Evolutionary conservation across 2,113 vertebrate species (phyloP).

Genomic region (Colinus virginianus): DNA sequence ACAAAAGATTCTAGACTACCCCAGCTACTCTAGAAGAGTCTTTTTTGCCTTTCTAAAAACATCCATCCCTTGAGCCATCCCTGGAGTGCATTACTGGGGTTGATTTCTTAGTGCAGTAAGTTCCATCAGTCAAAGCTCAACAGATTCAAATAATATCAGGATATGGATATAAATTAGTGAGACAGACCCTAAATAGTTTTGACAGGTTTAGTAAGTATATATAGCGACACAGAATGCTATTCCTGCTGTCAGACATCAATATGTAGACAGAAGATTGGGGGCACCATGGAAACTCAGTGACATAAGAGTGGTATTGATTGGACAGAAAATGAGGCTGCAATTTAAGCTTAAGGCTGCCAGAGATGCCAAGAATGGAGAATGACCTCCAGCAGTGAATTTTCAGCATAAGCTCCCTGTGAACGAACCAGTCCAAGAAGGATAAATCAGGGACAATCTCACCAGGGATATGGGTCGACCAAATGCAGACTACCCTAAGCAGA

Average conservation of each 20-base stretch:
- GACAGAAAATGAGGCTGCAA: conserved; percentile 32
- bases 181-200: conserved; percentile 68
- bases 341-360: conserved; percentile 49
- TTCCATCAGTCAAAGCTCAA: conserved; percentile 53
- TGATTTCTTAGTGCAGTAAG: conserved; percentile 17
- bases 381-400: conserved; percentile 54
- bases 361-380: conserved; percentile 64
- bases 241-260: conserved; percentile 64
- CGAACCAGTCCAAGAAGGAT: conserved; percentile 52
- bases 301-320: conserved; percentile 51
- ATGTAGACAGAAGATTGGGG: conserved; percentile 60
- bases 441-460: conserved; percentile 58
- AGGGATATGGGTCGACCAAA: conserved; percentile 58
- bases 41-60: conserved; percentile 40
- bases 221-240: conserved; percentile 39
- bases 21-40: conserved; percentile 47
- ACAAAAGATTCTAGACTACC: conserved; percentile 58
- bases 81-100: conserved; percentile 52
- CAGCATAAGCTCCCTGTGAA: conserved; percentile 66
- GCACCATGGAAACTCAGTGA: conserved; percentile 57
- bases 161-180: conserved; percentile 70
- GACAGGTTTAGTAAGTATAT: conserved; percentile 67
- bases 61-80: conserved; percentile 22
- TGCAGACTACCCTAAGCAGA: conserved; percentile 14
- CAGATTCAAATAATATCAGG: conserved; percentile 71